These are phyloP conservation scores for Ia io DNA, from an alignment of 2,113 vertebrate species.

Conservation along the genomic window DNA sequence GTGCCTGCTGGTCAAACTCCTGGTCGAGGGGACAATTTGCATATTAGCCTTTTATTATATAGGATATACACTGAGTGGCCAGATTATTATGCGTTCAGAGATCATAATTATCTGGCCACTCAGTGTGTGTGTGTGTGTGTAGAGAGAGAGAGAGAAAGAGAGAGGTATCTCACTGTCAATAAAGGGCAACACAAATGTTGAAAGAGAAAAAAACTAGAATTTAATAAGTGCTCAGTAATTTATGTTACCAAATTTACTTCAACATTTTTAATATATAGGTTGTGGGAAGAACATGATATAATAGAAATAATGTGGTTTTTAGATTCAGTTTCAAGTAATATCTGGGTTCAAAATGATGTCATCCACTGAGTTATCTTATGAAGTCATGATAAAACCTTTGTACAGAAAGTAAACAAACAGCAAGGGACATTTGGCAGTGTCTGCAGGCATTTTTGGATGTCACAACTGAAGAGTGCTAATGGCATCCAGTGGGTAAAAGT, in stretches of 20 bases:
- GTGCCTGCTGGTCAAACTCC: no score
- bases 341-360: background rate
- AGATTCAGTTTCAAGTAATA: background rate
- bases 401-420: background rate
- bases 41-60: no score
- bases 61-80: no score
- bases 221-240: background rate
- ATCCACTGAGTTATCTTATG: background rate
- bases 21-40: no score
- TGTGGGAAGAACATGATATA: background rate
- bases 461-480: background rate
- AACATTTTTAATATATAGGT: background rate
- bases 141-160: no score
- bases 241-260: background rate
- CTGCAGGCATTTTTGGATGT: background rate
- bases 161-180: background rate
- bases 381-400: background rate
- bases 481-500: background rate
- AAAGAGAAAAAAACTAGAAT: background rate
- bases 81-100: no score
- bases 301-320: background rate
- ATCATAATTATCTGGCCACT: no score
- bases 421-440: background rate
- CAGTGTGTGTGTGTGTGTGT: no score
- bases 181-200: background rate